Evolutionary conservation across 2,113 vertebrate species (phyloP), one percentile per base, ranked within the genome.

Genomic region (Alexandromys fortis): DNA sequence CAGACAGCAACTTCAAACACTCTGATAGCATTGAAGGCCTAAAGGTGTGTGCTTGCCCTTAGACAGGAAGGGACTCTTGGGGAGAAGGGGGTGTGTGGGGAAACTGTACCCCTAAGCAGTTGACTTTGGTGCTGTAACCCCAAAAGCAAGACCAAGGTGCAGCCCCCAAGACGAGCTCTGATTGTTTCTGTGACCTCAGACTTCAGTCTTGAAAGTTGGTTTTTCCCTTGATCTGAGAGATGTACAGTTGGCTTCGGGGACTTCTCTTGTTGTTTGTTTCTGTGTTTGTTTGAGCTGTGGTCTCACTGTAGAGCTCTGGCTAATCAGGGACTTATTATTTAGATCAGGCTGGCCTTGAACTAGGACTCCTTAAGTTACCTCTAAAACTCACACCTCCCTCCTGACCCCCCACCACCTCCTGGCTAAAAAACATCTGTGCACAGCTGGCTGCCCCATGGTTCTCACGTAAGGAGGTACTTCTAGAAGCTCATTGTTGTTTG

Each of bases 1-100:
- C 7, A 35, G 93, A 76, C 3, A 1, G 92, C 70, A 28, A 87
- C 92, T 96, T 94, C 87, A 92, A 35, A 89, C 33, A 38, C 86
- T 92, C 58, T 30, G 78, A 70, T 12, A 2, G 24, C 22, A 86
- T 55, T 65, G 38, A 72, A 35, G 28, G 72, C 72, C 73, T 42
- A 19, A 55, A 86, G 68, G 52, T 7, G 16, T 47, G 3, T 33
- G 24, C 58, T 52, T 91, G 45, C 81, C 52, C 45, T 17, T 2
- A 1, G 35, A 5, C n/a, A 24, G 67, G 49, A 52, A 49, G 30
- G 52, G 86, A 42, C 1, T 30, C 26, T 73, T 0, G 1, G 58
- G 55, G 0, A 8, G 17, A 42, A 86, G 47, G 26, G 28, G 68
- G 52, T n/a, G 11, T 42, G 21, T 28, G 4, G 45, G 79, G 86